These are phyloP conservation scores for Drosophila atroscutellata DNA, from an alignment of 2,888 invertebrate species.

Conservation along the genomic window DNA sequence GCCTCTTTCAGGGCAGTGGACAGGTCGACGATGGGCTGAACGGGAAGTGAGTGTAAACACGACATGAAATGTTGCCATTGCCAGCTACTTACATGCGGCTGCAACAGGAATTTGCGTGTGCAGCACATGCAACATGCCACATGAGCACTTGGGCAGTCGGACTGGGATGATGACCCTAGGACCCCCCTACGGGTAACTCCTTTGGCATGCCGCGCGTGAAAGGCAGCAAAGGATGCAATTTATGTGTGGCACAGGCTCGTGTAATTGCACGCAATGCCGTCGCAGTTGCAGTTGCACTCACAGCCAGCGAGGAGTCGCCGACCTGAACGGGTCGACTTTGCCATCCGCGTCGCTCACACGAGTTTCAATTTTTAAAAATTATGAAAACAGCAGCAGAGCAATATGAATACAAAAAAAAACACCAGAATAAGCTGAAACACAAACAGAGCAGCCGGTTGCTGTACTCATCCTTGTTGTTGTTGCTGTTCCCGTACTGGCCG, in stretches of 20 bases:
- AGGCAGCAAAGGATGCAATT: conserved; percentile 75
- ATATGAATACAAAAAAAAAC: conserved; percentile 15
- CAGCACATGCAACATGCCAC: conserved; percentile 50
- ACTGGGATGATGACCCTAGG: conserved; percentile 25
- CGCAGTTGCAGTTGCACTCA: conserved; percentile 32
- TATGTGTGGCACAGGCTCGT: conserved; percentile 73
- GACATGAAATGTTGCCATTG: conserved; percentile 75
- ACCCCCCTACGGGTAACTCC: conserved; percentile 57
- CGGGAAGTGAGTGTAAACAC: conserved; percentile 80
- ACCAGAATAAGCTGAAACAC: conserved; percentile 29
- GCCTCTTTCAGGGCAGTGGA: conserved; percentile 41
- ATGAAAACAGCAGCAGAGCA: conserved; percentile 57
- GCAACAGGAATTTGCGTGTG: conserved; percentile 69
- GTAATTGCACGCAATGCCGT: conserved; percentile 81
- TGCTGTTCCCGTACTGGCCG: conserved; percentile 50
- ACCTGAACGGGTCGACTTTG: conserved; percentile 49
- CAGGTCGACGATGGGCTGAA: conserved; percentile 27
- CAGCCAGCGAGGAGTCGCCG: conserved; percentile 67
- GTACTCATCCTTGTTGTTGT: conserved; percentile 25
- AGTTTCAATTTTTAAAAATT: conserved; percentile 76
- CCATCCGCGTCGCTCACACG: conserved; percentile 46
- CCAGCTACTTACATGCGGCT: conserved; percentile 59
- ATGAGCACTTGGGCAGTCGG: conserved; percentile 32
- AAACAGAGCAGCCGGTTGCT: conserved; percentile 54
- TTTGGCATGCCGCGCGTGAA: conserved; percentile 63